Percentiles rank a stretch among this genome's conserved stretches.
phyloP scores from a whole-genome alignment of 1,140 invertebrate species.

The Chymomyza costata region DNA sequence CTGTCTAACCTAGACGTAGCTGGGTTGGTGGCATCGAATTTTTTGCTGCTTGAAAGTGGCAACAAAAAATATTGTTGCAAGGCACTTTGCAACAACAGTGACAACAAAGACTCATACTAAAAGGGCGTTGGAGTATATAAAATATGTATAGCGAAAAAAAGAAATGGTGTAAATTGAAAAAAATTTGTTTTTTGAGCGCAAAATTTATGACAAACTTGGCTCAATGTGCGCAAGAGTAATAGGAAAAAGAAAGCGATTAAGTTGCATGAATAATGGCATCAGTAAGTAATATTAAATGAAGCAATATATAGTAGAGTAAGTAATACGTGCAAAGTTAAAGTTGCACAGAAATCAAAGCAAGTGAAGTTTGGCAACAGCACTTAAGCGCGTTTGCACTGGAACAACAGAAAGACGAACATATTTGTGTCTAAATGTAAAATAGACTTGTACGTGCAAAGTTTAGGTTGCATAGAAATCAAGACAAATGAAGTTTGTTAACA shows the following conservation, averaged over 20 bases:
- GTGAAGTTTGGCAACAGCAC: conserved; percentile 5
- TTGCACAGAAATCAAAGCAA: too few relatives aligned
- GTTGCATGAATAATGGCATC: conserved; percentile 54
- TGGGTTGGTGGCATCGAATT: conserved; percentile 1
- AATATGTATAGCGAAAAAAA: conserved; percentile 50
- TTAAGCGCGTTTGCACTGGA: too few relatives aligned
- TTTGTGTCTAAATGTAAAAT: too few relatives aligned
- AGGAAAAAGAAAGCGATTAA: conserved; percentile 49
- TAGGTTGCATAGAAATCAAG: too few relatives aligned
- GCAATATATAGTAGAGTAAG: background rate
- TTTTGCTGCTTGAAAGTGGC: conserved; percentile 27
- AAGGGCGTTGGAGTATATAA: conserved; percentile 34
- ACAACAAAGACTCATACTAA: too few relatives aligned
- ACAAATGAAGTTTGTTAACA: too few relatives aligned
- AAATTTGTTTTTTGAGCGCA: conserved; percentile 35
- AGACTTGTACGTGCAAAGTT: too few relatives aligned
- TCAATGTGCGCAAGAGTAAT: conserved; percentile 9
- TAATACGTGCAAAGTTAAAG: too few relatives aligned
- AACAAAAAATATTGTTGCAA: conserved; percentile 25
- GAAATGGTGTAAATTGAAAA: conserved; percentile 39
- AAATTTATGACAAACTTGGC: conserved; percentile 51
- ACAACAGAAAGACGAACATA: too few relatives aligned
- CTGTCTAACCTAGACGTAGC: conserved; percentile 42
- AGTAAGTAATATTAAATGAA: conserved; percentile 8
- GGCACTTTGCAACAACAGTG: conserved; percentile 5